phyloP scores from a whole-genome alignment of 2,888 invertebrate species.

The Aspidiotus destructor region DNA sequence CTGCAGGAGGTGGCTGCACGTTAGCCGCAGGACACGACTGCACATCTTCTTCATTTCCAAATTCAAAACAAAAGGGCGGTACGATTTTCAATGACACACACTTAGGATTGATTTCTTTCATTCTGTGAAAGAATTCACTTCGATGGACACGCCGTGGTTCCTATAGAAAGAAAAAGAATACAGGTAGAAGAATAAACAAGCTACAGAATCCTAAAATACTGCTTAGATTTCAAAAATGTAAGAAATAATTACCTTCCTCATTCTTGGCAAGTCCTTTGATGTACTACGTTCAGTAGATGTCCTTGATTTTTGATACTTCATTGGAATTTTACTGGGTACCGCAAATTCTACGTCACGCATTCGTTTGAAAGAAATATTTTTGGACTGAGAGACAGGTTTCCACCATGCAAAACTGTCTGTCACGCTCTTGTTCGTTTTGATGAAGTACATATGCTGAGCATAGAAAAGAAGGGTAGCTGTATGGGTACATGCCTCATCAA shows the following conservation, averaged over 20 bases:
- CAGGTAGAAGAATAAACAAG: no score
- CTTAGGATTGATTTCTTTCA: slow-evolving; percentile 6
- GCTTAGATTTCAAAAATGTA: no score
- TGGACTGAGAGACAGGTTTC: background rate
- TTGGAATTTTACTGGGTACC: slow-evolving; percentile 10
- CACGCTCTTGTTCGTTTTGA: slow-evolving; percentile 7
- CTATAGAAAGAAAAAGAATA: slow-evolving; percentile 5
- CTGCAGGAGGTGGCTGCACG: background rate
- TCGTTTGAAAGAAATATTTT: background rate
- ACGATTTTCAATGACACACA: slow-evolving; percentile 11
- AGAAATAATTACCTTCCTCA: no score
- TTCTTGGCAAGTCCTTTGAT: no score
- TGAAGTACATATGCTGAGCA: slow-evolving; percentile 2
- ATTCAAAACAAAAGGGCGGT: slow-evolving; percentile 6
- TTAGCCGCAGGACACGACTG: no score
- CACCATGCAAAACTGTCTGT: slow-evolving; percentile 18
- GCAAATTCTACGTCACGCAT: slow-evolving; percentile 9
- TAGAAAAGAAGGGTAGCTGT: slow-evolving; percentile 8
- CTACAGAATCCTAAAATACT: no score
- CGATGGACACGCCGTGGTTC: background rate
- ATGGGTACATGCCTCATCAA: slow-evolving; percentile 10
- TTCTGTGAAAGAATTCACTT: background rate
- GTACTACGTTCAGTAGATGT: background rate
- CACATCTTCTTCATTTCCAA: background rate
- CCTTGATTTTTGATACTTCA: no score